Evolutionary conservation across 2,888 invertebrate genomes (phyloP), one percentile per base, ranked within the genome.

Genomic region (Agrilus mali): DNA sequence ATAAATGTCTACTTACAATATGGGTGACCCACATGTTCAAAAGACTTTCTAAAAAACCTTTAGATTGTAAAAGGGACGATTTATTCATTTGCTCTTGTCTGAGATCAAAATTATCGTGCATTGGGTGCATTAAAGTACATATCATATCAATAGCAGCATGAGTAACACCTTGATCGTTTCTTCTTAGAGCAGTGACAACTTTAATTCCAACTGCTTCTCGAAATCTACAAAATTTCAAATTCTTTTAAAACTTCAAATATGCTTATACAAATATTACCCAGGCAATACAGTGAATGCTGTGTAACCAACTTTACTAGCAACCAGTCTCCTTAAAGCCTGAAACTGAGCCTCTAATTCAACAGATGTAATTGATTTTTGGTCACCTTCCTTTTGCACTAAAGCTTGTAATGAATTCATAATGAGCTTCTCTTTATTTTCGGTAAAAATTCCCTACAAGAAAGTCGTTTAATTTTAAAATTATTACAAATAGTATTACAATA

Each of bases 61-160:
- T 80, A 2, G 90, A 89, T 47, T 94, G 88, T 41, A 99, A 72
- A 58, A 99, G 78, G 51, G 93, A 92, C 45, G 89, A 86, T 71
- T 99, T 99, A 70, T 99, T 99, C 48, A 96, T 72, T 66, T 99
- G 98, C 63, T 99, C 98, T 67, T 96, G 95, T 48, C 94, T 74
- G 39, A 99, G 71, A 68, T 99, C 97, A 55, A 93, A 95, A 64
- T 96, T 92, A 51, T 89, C 85, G 60, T 88, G 86, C 87, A 98
- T 97, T 2, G 98, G 98, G 71, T 95, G 96, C 90, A 98, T 92
- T 20, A 99, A 74, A 13, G 97, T 93, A 66, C 94, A 95, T 47
- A 97, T 81, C 71, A 96, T 94, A 70, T 98, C 97, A 42, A 98
- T 78, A 4, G 96, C 95, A 4, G 97, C 90, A 70, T 97, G 93